A percentile compares a stretch with the other conserved stretches of the same genome.
Conservation (phyloP, 1,140 invertebrate species). For the Condylostylus longicornis region DNA sequence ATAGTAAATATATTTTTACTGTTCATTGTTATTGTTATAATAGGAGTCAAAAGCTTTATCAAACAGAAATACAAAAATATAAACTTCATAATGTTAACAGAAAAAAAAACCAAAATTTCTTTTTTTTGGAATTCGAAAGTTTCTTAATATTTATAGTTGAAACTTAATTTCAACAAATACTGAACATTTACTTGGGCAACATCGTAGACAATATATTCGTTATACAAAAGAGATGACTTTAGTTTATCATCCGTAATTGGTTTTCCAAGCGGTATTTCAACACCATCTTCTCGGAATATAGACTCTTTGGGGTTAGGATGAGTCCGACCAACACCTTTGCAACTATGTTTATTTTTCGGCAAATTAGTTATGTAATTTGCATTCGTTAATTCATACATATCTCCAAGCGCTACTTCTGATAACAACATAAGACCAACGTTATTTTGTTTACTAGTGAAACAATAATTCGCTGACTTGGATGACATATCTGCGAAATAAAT, state of each 20-base stretch:
- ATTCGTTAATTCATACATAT: constrained; percentile 59
- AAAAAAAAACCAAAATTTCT: too few species aligned
- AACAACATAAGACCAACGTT: constrained; percentile 71
- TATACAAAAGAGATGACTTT: constrained; percentile 54
- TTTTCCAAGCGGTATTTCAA: constrained; percentile 65
- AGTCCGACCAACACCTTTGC: constrained; percentile 63
- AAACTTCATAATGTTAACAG: too few species aligned
- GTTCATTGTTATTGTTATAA: too few species aligned
- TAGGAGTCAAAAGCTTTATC: too few species aligned
- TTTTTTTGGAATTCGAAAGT: too few species aligned
- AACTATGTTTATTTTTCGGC: constrained; percentile 62
- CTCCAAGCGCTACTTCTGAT: constrained; percentile 90
- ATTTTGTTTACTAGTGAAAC: constrained; percentile 55
- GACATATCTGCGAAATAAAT: constrained; percentile 98
- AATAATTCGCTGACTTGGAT: constrained; percentile 97
- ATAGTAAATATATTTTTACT: too few species aligned
- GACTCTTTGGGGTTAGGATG: constrained; percentile 40
- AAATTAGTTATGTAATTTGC: constrained; percentile 66
- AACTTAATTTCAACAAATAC: constrained; percentile 65
- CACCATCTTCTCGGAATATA: constrained; percentile 34
- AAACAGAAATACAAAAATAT: too few species aligned
- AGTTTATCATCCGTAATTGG: constrained; percentile 31
- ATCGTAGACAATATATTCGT: constrained; percentile 88
- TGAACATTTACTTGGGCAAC: constrained; percentile 72
- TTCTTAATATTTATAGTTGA: constrained; percentile 50